Evolutionary conservation across 2,888 invertebrate genomes (phyloP).

Genomic region (Himalopsyche japonica): DNA sequence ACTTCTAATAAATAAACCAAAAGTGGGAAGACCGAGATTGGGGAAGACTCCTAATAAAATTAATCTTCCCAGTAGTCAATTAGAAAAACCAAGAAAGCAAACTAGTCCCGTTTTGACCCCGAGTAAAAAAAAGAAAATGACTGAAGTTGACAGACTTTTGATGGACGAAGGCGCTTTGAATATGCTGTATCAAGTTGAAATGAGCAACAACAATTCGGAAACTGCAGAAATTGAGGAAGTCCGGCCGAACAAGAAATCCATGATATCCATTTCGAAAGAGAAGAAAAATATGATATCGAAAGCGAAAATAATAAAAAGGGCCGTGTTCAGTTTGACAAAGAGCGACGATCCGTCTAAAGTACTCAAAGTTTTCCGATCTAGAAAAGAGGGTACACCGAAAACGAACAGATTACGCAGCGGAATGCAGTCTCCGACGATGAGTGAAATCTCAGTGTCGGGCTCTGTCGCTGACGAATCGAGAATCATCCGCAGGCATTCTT

Average conservation of each 20-base stretch:
- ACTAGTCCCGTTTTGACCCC: background rate
- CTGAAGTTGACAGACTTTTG: slow-evolving; percentile 76
- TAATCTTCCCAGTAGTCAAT: background rate
- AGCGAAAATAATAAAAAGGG: slow-evolving; percentile 66
- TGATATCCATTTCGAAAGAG: slow-evolving; percentile 50
- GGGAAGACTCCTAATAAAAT: background rate
- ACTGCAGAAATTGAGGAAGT: slow-evolving; percentile 45
- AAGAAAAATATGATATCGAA: slow-evolving; percentile 59
- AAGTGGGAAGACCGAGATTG: background rate
- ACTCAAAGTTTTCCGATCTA: slow-evolving; percentile 35
- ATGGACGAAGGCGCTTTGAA: slow-evolving; percentile 88
- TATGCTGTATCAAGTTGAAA: slow-evolving; percentile 79
- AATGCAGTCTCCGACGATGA: slow-evolving; percentile 61
- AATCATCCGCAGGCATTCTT: slow-evolving; percentile 81
- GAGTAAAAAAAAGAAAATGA: slow-evolving; percentile 60
- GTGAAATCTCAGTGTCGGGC: slow-evolving; percentile 64
- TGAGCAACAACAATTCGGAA: slow-evolving; percentile 42
- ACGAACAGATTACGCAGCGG: slow-evolving; percentile 6
- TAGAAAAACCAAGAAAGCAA: background rate
- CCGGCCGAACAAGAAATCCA: slow-evolving; percentile 36
- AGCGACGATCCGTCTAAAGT: slow-evolving; percentile 44
- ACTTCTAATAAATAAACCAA: background rate
- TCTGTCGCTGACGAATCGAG: slow-evolving; percentile 73
- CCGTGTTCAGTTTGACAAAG: slow-evolving; percentile 58
- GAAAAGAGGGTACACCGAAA: slow-evolving; percentile 41